A percentile compares a stretch with the other conserved stretches of the same genome.
These are phyloP conservation scores for Sitobion miscanthi DNA, from an alignment of 1,140 invertebrate species.

Conservation along the genomic window DNA sequence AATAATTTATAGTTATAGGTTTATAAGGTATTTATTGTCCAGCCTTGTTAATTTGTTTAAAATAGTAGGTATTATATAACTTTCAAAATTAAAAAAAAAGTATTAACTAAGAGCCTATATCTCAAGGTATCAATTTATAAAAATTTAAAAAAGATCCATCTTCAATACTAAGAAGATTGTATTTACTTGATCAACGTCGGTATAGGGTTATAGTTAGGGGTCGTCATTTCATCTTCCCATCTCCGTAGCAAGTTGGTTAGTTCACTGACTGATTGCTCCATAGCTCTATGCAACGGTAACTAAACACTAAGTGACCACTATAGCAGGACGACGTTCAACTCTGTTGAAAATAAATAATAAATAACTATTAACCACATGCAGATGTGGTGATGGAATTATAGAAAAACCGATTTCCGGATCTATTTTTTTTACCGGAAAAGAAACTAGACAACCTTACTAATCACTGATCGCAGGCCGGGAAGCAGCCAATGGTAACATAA, in stretches of 20 bases:
- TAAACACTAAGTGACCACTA: not conserved
- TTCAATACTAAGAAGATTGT: not conserved
- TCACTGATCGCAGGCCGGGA: not conserved
- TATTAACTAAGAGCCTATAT: not conserved
- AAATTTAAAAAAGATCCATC: not conserved
- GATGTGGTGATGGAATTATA: not conserved
- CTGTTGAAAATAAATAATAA: not conserved
- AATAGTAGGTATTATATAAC: not conserved
- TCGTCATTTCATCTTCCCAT: conserved; percentile 76
- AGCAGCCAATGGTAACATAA: not conserved
- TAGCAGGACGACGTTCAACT: not conserved
- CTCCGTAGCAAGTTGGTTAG: conserved; percentile 71
- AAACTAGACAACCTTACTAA: not conserved
- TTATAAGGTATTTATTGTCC: too few relatives aligned
- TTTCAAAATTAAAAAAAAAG: not conserved
- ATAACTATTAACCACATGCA: too few relatives aligned
- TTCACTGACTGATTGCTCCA: conserved; percentile 63
- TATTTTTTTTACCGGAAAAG: not conserved
- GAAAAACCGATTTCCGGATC: not conserved
- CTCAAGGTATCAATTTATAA: not conserved
- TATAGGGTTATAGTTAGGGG: conserved; percentile 73
- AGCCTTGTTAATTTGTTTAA: not conserved
- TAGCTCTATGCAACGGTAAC: not conserved
- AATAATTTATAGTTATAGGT: too few relatives aligned
- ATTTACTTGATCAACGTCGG: conserved; percentile 63